Base-by-base conservation (phyloP, 2,888 invertebrate species). In the Zootermopsis nevadensis region DNA sequence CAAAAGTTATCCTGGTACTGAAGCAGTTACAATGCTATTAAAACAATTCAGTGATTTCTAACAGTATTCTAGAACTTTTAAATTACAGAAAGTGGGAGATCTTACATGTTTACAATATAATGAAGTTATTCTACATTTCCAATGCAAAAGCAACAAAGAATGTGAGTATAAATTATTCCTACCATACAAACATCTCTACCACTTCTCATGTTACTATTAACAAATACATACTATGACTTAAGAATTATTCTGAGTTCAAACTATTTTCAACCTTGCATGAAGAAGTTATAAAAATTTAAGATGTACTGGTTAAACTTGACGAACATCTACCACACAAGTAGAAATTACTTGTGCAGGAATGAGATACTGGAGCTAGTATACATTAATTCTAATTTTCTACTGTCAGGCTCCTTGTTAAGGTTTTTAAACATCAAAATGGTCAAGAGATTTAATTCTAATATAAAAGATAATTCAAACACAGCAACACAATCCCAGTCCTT, bases 401-500 rank as follows among this genome's bases (percentile, higher is more conserved):
- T 69, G 33, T 31, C 30, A 69, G 27, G 69, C 69, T 33, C 27
- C 69, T 10, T 60, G 55, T 60, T n/a, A 6, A 10, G 60, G 33
- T 69, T 69, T 22, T 33, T 31, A 69, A 69, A 69, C 33, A 66
- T 66, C 8, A 38, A 33, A 38, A 22, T 33, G 38, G 8, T 74
- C 60, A 60, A 60, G 24, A 38, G 24, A 38, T 74, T 42, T 74
- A 8, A n/a, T 74, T 74, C 38, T 38, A n/a, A n/a, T 74, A 74
- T 22, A 38, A 74, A 38, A 42, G 74, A 42, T 8, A 15, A 74
- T 74, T 38, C 35, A 38, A n/a, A 74, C 74, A 69, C 22, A 38
- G 74, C 74, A 74, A 38, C 38, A 74, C 42, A 74, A 33, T 38
- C n/a, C 38, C 74, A n/a, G 35, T 19, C 31, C 22, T 22, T 33